Conservation (phyloP, 2,113 vertebrate genomes). For the Holacanthus passer region DNA sequence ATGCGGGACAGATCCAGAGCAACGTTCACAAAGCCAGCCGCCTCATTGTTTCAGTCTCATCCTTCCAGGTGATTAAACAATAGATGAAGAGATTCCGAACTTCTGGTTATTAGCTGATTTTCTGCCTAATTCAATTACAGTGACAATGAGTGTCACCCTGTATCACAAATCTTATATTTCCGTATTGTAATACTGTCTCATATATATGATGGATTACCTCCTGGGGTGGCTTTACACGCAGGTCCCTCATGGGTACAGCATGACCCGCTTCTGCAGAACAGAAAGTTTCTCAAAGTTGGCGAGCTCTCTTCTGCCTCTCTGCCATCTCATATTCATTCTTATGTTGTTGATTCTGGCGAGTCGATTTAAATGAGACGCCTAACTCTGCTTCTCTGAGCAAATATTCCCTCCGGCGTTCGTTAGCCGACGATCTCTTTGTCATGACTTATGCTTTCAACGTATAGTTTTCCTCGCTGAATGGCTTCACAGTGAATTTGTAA, state of each 20-base stretch:
- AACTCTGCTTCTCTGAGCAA: constrained; percentile 21
- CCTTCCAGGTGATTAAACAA: constrained; percentile 47
- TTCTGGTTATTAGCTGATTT: constrained; percentile 31
- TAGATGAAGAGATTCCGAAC: constrained; percentile 21
- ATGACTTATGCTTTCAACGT: constrained; percentile 2
- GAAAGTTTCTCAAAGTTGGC: constrained; percentile 22
- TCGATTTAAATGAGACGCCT: constrained; percentile 42
- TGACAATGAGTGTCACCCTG: constrained; percentile 4
- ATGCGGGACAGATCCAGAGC: constrained; percentile 23
- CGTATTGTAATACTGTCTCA: constrained; percentile 22
- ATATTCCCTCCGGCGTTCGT: constrained; percentile 36
- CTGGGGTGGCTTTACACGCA: constrained; percentile 16
- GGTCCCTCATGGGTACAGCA: constrained; percentile 23
- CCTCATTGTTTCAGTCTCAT: constrained; percentile 38
- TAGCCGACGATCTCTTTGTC: constrained; percentile 10
- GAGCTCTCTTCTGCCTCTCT: constrained; percentile 3
- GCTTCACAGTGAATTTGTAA: constrained; percentile 13
- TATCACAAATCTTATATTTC: constrained; percentile 1
- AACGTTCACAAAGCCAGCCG: background rate
- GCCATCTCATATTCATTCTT: constrained; percentile 1
- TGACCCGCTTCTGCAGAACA: constrained; percentile 41
- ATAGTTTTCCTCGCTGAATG: constrained; percentile 7
- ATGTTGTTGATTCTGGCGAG: constrained; percentile 13
- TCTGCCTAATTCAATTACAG: constrained; percentile 37
- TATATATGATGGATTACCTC: constrained; percentile 43